phyloP scores from a whole-genome alignment of 2,113 vertebrate genomes.

The Microcebus tavaratra region DNA sequence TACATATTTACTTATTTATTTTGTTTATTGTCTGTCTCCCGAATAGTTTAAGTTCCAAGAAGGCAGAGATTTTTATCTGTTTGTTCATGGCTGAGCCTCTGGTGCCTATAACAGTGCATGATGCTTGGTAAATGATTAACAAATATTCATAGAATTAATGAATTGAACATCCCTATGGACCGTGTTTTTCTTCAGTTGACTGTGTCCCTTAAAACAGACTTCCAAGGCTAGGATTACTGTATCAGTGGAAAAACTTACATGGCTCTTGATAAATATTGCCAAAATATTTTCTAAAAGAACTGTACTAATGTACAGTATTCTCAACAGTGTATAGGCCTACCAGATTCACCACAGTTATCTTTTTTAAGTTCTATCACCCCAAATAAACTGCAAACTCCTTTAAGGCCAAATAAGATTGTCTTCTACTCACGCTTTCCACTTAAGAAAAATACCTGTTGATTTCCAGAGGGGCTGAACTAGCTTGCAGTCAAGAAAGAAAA shows the following conservation, averaged over 20 bases:
- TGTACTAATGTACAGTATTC: background rate
- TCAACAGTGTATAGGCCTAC: background rate
- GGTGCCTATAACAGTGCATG: background rate
- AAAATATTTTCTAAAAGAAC: slow-evolving; percentile 36
- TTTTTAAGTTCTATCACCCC: background rate
- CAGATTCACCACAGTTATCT: background rate
- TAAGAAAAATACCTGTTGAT: slow-evolving; percentile 22
- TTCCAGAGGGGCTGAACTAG: too few species aligned
- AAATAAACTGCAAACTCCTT: slow-evolving; percentile 15
- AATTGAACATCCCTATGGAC: background rate
- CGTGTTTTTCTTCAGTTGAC: slow-evolving; percentile 12
- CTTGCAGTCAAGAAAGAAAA: too few species aligned
- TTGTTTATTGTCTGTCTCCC: slow-evolving; percentile 10
- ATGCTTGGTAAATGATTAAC: background rate
- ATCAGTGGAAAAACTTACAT: background rate
- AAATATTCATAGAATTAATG: background rate
- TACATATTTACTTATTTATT: background rate
- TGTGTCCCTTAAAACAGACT: background rate
- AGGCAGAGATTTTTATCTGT: slow-evolving; percentile 17
- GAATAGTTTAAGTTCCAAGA: background rate
- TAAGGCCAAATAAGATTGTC: background rate
- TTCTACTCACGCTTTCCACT: background rate
- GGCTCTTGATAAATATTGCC: background rate
- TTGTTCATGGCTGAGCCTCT: background rate
- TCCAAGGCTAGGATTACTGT: slow-evolving; percentile 8